A percentile compares a stretch with the other conserved stretches of the same genome.
Conservation (phyloP, 2,888 invertebrate genomes). For the Sinhomidia bicolor region DNA sequence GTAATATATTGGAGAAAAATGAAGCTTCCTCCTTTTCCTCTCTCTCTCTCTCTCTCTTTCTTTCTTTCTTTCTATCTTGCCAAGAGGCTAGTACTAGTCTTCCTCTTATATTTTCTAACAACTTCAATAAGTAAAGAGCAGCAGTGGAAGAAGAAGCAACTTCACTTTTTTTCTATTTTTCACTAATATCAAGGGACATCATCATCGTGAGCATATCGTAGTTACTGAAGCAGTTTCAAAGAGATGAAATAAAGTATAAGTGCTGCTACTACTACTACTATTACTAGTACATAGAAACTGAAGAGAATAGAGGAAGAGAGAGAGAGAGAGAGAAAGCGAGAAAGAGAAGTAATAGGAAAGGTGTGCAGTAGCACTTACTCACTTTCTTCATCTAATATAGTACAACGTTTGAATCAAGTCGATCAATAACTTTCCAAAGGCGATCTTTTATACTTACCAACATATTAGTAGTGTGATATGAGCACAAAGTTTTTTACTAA, state of each 20-base stretch:
- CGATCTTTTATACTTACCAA: slow-evolving; percentile 66
- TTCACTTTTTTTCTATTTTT: slow-evolving; percentile 68
- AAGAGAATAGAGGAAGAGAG: slow-evolving; percentile 18
- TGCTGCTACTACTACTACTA: no score
- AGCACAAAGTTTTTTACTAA: slow-evolving; percentile 31
- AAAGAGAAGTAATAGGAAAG: slow-evolving; percentile 49
- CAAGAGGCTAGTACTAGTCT: slow-evolving; percentile 57
- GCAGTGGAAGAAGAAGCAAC: slow-evolving; percentile 37
- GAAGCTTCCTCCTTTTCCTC: slow-evolving; percentile 52
- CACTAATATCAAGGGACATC: slow-evolving; percentile 75
- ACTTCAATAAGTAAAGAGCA: slow-evolving; percentile 45
- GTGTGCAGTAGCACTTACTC: slow-evolving; percentile 44
- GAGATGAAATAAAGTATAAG: slow-evolving; percentile 39
- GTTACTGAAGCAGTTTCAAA: background rate
- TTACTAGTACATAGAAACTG: background rate
- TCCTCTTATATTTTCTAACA: slow-evolving; percentile 45
- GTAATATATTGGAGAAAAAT: slow-evolving; percentile 66
- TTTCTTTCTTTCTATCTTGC: slow-evolving; percentile 39
- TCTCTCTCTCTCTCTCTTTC: slow-evolving; percentile 33
- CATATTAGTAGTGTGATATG: slow-evolving; percentile 58
- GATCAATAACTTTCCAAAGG: slow-evolving; percentile 73
- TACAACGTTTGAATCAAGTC: slow-evolving; percentile 59
- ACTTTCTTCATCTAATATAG: slow-evolving; percentile 39
- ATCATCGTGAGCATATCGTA: slow-evolving; percentile 34
- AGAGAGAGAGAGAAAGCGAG: background rate